Evolutionary conservation across 2,113 vertebrate genomes (phyloP).

Genomic region (Ceuthmochares aereus): DNA sequence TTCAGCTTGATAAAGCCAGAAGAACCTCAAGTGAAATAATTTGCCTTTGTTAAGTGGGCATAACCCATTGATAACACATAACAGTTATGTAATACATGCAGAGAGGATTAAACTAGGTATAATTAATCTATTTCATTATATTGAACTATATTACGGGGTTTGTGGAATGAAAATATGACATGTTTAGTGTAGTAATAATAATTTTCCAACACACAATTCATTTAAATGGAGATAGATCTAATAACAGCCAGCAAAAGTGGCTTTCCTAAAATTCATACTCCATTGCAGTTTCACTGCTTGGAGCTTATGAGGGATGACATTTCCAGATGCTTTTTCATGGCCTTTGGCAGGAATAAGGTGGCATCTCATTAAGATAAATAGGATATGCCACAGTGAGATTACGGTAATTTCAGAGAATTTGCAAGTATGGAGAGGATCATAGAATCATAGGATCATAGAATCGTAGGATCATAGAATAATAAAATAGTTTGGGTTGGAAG

Average conservation of each 20-base stretch:
- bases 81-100: not conserved
- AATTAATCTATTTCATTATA: slow-evolving; percentile 14
- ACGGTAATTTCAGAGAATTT: not conserved
- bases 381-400: not conserved
- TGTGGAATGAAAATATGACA: slow-evolving; percentile 4
- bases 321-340: not conserved
- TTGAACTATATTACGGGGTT: not conserved
- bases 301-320: slow-evolving; percentile 13
- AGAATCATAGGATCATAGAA: too few relatives aligned
- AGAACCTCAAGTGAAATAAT: not conserved
- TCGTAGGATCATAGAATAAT: not conserved
- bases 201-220: slow-evolving; percentile 33
- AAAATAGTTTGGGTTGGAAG: too few relatives aligned
- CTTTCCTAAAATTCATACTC: not conserved
- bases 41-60: slow-evolving; percentile 1
- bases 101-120: slow-evolving; percentile 9
- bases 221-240: slow-evolving; percentile 21
- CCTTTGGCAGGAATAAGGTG: not conserved
- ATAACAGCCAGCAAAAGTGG: not conserved
- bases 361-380: slow-evolving; percentile 3
- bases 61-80: not conserved
- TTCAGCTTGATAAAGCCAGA: not conserved
- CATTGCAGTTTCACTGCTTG: not conserved
- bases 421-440: not conserved
- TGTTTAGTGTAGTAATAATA: slow-evolving; percentile 20